Percentiles rank a stretch among this genome's conserved stretches.
phyloP scores from a whole-genome alignment of 2,113 vertebrate genomes.

The Hymenochirus boettgeri region DNA sequence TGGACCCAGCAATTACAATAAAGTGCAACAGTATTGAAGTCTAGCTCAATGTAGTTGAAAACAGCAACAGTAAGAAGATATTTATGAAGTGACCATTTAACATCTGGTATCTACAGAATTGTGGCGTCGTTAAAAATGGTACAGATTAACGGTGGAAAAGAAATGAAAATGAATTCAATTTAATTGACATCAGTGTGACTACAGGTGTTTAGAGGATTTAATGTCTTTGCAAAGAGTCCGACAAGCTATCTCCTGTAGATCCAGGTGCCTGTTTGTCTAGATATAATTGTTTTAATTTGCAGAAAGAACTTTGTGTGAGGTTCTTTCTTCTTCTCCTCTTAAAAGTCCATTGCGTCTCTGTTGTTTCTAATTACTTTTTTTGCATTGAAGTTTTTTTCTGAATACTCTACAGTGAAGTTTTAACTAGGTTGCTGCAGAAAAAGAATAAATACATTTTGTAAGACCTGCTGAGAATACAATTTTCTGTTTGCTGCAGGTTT shows the following conservation, averaged over 20 bases:
- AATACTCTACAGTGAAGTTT: background rate
- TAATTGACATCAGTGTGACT: conserved; percentile 34
- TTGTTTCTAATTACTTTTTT: background rate
- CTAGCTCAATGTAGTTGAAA: too few relatives aligned
- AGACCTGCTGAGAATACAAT: conserved; percentile 6
- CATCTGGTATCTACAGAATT: too few relatives aligned
- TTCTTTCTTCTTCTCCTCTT: conserved; percentile 1
- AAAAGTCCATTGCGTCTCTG: conserved; percentile 3
- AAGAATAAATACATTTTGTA: conserved; percentile 20
- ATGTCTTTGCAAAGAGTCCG: conserved; percentile 46
- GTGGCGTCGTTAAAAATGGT: too few relatives aligned
- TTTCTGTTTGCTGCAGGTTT: conserved; percentile 10
- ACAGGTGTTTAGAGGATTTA: conserved; percentile 47
- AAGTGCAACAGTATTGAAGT: too few relatives aligned
- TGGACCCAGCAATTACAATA: too few relatives aligned
- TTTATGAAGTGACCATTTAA: too few relatives aligned
- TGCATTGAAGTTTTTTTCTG: background rate
- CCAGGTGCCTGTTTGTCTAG: conserved; percentile 32
- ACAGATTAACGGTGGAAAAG: too few relatives aligned
- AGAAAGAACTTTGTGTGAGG: conserved; percentile 13
- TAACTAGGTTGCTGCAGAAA: conserved; percentile 13
- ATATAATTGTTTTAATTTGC: conserved; percentile 23
- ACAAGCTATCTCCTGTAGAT: conserved; percentile 4
- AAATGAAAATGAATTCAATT: conserved; percentile 29
- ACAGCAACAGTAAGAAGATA: too few relatives aligned